Conservation (phyloP, 2,113 vertebrate species). For the Oxyruncus cristatus region DNA sequence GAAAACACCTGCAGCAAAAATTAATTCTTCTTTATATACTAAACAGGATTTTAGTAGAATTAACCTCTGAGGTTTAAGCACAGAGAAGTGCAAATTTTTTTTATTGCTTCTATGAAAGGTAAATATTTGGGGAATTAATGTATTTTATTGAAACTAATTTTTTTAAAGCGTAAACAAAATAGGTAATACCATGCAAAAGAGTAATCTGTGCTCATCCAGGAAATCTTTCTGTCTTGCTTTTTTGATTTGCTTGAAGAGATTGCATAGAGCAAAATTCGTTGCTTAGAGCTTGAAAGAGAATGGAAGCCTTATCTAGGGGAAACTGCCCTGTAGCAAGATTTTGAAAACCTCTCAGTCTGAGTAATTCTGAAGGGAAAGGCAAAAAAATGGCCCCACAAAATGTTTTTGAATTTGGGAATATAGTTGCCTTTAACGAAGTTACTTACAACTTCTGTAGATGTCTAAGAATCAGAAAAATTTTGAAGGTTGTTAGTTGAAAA, state of each 20-base stretch:
- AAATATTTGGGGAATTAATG: neutral
- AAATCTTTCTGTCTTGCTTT: neutral
- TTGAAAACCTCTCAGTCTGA: neutral
- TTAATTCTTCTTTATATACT: neutral
- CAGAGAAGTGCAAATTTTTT: neutral
- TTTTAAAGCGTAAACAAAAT: neutral
- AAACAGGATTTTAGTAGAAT: neutral
- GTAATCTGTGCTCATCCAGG: neutral
- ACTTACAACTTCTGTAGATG: neutral
- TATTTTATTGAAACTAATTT: neutral
- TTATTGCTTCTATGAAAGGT: neutral
- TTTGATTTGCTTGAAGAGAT: neutral
- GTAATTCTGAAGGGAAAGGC: neutral
- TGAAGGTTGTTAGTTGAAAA: neutral
- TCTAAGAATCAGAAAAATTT: neutral
- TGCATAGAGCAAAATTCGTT: neutral
- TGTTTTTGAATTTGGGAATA: neutral
- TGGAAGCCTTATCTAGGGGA: neutral
- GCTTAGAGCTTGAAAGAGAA: neutral
- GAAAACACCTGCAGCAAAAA: neutral
- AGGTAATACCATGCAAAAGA: neutral
- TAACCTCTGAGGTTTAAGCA: rapidly evolving
- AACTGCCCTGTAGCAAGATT: neutral
- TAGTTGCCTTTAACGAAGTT: neutral
- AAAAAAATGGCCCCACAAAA: neutral